Evolutionary conservation across 2,888 invertebrate genomes (phyloP), one percentile per base, ranked within the genome.

Genomic region (Sycophila texana): DNA sequence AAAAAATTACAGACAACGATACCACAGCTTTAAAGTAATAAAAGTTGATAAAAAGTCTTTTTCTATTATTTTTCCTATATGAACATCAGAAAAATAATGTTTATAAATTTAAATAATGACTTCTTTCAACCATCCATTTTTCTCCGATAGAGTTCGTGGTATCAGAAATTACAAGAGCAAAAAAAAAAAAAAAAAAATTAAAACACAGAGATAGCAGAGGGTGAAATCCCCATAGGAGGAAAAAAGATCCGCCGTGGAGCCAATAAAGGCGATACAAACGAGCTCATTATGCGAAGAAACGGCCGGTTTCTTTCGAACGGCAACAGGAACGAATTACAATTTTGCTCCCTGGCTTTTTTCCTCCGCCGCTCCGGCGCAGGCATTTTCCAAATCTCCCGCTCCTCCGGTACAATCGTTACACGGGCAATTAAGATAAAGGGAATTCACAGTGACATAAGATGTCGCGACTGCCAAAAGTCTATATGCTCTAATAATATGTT

Each of bases 261-360:
- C 84, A 84, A 84, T 85, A 85, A 83, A 84, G 81, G 83, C 84
- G 84, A 85, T 86, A 86, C 84, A 86, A 86, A 86, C 83, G 84
- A 85, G 85, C 86, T 86, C 85, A 85, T 87, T 86, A 86, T 86
- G 83, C 84, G 78, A 77, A 81, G 74, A 81, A 84, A 82, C 84
- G 82, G 82, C 80, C 82, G 84, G 84, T 86, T 85, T 83, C 83
- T 82, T 80, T 82, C 80, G 82, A 83, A 82, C 76, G 51, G 58
- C 73, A 81, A 83, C 82, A 82, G 79, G 80, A 83, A 86, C 84
- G 78, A 83, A 83, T 83, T 83, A 82, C 79, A 49, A 76, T 72
- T 71, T 55, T 39, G 55, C 67, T 67, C 63, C 76, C 55, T 75
- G 18, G 51, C 61, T 53, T 39, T 72, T 57, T 61, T 63, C 30